A percentile compares a stretch with the other conserved stretches of the same genome.
Conservation (phyloP, 2,888 invertebrate genomes). For the Zaprionus lineosus region DNA sequence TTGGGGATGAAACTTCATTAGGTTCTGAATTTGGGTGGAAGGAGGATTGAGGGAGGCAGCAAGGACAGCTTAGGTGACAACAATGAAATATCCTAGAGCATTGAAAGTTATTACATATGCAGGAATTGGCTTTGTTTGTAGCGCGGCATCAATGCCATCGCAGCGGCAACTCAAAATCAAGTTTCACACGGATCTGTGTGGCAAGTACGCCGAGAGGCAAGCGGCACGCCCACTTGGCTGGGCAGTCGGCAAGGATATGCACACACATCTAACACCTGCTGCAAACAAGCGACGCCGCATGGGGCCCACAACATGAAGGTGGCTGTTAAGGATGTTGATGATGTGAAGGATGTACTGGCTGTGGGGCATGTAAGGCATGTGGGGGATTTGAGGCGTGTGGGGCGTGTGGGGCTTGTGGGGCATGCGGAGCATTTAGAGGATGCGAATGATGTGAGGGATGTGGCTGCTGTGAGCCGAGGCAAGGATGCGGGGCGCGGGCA, state of each 20-base stretch:
- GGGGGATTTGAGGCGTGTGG: too few relatives aligned
- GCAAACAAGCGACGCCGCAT: conserved; percentile 20
- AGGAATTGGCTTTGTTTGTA: conserved; percentile 24
- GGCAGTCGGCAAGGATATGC: conserved; percentile 14
- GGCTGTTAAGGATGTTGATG: background rate
- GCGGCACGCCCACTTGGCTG: conserved; percentile 20
- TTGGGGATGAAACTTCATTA: too few relatives aligned
- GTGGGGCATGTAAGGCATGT: too few relatives aligned
- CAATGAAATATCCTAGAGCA: background rate
- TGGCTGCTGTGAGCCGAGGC: too few relatives aligned
- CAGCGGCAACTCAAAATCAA: conserved; percentile 15
- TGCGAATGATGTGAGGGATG: background rate
- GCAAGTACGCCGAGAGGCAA: conserved; percentile 26
- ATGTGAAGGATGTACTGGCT: background rate
- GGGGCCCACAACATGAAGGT: background rate
- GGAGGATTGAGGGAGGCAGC: too few relatives aligned
- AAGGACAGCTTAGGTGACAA: too few relatives aligned
- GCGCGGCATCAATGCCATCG: conserved; percentile 12
- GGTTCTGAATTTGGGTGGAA: too few relatives aligned
- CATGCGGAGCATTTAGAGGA: background rate
- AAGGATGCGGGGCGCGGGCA: too few relatives aligned
- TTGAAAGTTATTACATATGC: too few relatives aligned
- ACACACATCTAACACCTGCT: conserved; percentile 22
- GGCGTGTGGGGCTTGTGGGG: too few relatives aligned
- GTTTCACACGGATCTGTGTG: conserved; percentile 1